Conservation (phyloP, 2,797 vertebrate genomes). For the Aselliscus stoliczkanus region DNA sequence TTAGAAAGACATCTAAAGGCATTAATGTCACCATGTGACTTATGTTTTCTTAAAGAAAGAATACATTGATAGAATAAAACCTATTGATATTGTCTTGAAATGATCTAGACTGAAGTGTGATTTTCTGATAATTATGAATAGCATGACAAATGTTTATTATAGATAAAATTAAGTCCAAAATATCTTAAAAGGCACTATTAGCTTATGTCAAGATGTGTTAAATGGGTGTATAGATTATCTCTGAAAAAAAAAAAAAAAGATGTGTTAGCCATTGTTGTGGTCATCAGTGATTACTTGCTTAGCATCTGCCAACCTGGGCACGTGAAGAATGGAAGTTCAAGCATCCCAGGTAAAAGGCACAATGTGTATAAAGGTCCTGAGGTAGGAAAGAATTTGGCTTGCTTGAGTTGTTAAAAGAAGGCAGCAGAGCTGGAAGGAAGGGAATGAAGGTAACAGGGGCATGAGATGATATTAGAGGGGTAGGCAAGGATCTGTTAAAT, state of each 20-base stretch:
- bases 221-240: too few species aligned
- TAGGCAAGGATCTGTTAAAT: neutral
- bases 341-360: neutral
- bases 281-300: neutral
- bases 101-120: neutral
- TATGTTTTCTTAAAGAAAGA: slow-evolving; percentile 29
- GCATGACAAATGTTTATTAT: neutral
- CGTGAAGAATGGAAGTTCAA: neutral
- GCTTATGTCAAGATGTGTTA: neutral
- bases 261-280: neutral
- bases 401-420: neutral
- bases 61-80: neutral
- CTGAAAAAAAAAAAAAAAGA: too few species aligned
- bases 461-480: neutral
- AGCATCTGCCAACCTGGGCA: neutral
- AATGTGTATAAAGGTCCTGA: neutral
- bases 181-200: neutral
- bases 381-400: neutral
- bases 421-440: neutral
- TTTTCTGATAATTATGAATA: slow-evolving; percentile 3
- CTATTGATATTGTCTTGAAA: neutral
- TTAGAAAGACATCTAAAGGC: neutral
- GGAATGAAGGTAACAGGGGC: neutral
- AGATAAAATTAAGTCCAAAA: neutral
- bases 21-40: neutral